A percentile compares a stretch with the other conserved stretches of the same genome.
phyloP scores from a whole-genome alignment of 2,113 vertebrate species.

The Mormyrus iriodes region DNA sequence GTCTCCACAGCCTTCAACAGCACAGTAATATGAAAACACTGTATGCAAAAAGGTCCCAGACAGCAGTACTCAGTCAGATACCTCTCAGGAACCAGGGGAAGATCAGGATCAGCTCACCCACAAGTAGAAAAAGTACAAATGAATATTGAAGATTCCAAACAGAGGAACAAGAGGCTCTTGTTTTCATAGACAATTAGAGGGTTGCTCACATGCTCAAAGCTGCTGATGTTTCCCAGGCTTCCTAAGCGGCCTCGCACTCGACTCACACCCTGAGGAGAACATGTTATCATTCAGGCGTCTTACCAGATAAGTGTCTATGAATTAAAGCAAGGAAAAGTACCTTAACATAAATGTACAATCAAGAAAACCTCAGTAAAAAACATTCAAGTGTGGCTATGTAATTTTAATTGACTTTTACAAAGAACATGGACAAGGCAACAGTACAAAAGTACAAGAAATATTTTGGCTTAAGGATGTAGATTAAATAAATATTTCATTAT shows the following conservation, averaged over 20 bases:
- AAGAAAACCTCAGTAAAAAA: background rate
- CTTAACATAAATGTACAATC: background rate
- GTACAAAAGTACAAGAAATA: background rate
- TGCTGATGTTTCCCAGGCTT: constrained; percentile 67
- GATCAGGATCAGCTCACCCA: background rate
- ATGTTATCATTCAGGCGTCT: background rate
- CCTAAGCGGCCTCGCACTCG: constrained; percentile 87
- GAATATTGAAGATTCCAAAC: background rate
- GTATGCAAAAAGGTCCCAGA: background rate
- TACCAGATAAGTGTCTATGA: background rate
- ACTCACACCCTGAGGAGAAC: constrained; percentile 75
- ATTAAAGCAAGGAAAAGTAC: background rate
- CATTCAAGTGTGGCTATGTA: background rate
- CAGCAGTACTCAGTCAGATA: background rate
- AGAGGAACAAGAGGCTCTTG: background rate
- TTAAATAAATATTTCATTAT: background rate
- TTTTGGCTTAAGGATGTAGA: background rate
- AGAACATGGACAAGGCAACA: background rate
- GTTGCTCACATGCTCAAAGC: constrained; percentile 79
- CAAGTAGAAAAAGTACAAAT: background rate
- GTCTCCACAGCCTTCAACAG: background rate
- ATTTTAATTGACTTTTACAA: background rate
- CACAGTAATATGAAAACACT: background rate
- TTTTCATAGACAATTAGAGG: too few relatives aligned
- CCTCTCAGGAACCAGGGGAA: background rate